Base-by-base conservation (phyloP, 2,113 vertebrate species). In the Calyptommatus sinebrachiatus region DNA sequence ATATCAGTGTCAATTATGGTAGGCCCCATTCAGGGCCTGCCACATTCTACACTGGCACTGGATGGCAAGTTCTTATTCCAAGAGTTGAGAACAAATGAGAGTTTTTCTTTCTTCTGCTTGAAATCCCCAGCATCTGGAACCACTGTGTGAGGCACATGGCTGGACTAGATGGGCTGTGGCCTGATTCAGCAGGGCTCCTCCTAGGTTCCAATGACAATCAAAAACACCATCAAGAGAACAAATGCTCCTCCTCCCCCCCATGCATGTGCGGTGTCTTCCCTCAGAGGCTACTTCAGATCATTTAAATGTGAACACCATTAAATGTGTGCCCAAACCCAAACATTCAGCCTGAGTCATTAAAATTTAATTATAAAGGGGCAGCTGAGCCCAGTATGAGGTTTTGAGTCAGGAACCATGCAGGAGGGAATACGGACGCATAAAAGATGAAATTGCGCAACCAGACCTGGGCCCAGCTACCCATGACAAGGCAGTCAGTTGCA, bases 301-400 rank as follows among this genome's bases (percentile, higher is more conserved):
- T 85, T 92, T 89, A 94, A 95, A 95, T 92, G 93, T 92, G 93
- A 94, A 86, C 89, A 67, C 92, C 88, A 92, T 91, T 94, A 93
- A 94, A 87, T 41, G 62, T 24, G 85, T 91, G 92, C 93, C 94
- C 92, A 94, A 93, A 93, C 89, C 93, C 92, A 94, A 95, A 94
- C 88, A 91, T 87, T 89, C 91, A 78, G 93, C 89, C 94, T 82
- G 76, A 88, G 86, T 92, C 93, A 95, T 95, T 95, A 94, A 93
- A 91, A 92, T 92, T 92, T 93, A 92, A 95, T 95, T 95, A 94
- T 71, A 82, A 92, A 90, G 91, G 91, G 95, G 93, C 95, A 95
- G 94, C 94, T 95, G 95, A 93, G 93, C 94, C 93, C 89, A 86
- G 60, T 80, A 48, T 84, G 73, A 80, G 87, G 81, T 91, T 92